Base-by-base conservation (phyloP, 2,888 invertebrate genomes). In the Teleiodes luculella region DNA sequence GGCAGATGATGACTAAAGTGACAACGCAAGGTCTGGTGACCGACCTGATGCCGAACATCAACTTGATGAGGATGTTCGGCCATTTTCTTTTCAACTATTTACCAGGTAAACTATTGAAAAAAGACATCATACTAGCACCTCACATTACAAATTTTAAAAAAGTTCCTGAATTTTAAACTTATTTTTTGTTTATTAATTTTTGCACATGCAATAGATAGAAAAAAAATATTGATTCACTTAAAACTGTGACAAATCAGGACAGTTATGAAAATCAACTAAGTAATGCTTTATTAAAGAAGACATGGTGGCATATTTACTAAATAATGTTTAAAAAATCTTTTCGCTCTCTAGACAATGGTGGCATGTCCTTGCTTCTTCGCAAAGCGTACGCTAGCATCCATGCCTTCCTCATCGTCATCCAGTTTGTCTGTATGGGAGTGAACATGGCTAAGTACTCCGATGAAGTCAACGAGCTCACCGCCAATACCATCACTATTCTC, bases 11-110 rank as follows among this genome's bases (percentile, higher is more conserved):
- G 83, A 77, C 69, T 57, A 88, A 85, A 70, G 70, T 72, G 63
- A 89, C 87, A 64, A 65, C 80, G 18, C 83, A 81, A 72, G 96
- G 96, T 80, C 93, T 96, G 50, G 95, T 96, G 86, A 93, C 95
- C 76, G 96, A 96, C 78, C 88, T 96, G 69, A 93, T 95, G 93
- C 95, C 96, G 41, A 95, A 95, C 72, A 95, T 96, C 68, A 91
- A 92, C 66, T 76, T 95, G 58, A 95, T 96, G 93, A 94, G 95
- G 77, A 86, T 91, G 30, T 91, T 92, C 3, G 96, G 96, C 3
- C 94, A 96, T 70, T 96, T 95, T 68, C 90, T 96, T 74, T 94
- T 95, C 74, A 95, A 94, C 72, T 96, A 95, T 69, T 33, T 57
- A 43, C 50, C 52, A 50, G 55, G 53, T 55, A 41, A 4, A 24